phyloP scores from a whole-genome alignment of 2,888 invertebrate genomes.

The Archaeoteleia sp. region DNA sequence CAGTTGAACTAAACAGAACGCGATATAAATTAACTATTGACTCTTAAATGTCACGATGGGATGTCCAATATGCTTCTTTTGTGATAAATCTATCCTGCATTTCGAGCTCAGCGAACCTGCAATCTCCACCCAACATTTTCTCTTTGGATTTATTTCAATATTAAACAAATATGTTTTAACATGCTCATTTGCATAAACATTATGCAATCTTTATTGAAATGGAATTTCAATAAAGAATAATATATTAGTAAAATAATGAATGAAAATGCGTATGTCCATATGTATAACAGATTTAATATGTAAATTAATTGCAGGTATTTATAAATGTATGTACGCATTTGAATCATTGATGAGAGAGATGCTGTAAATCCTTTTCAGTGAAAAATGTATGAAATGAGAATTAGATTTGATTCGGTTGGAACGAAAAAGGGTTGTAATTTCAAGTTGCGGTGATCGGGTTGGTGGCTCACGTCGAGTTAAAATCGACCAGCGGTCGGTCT shows the following conservation, averaged over 20 bases:
- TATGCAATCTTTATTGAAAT: too few relatives aligned
- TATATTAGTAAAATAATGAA: too few relatives aligned
- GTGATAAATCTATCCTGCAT: slow-evolving; percentile 30
- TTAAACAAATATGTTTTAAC: background rate
- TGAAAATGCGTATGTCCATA: too few relatives aligned
- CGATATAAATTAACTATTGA: slow-evolving; percentile 49
- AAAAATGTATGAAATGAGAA: slow-evolving; percentile 22
- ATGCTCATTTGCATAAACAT: too few relatives aligned
- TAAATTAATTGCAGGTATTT: too few relatives aligned
- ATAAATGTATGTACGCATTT: too few relatives aligned
- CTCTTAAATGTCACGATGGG: slow-evolving; percentile 49
- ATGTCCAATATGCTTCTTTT: slow-evolving; percentile 44
- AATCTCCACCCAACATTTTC: background rate
- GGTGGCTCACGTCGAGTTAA: slow-evolving; percentile 56
- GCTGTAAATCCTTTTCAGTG: too few relatives aligned
- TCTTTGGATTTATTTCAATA: background rate
- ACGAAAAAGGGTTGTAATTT: slow-evolving; percentile 60
- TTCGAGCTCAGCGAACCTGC: slow-evolving; percentile 4
- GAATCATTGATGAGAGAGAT: too few relatives aligned
- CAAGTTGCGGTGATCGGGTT: slow-evolving; percentile 61
- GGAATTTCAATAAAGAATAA: too few relatives aligned
- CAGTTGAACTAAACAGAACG: slow-evolving; percentile 23
- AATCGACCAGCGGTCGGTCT: slow-evolving; percentile 61
- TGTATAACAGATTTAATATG: too few relatives aligned
- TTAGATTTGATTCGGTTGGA: slow-evolving; percentile 20